These are phyloP conservation scores for Hanleya hanleyi DNA, from an alignment of 2,888 invertebrate species.

Conservation along the genomic window DNA sequence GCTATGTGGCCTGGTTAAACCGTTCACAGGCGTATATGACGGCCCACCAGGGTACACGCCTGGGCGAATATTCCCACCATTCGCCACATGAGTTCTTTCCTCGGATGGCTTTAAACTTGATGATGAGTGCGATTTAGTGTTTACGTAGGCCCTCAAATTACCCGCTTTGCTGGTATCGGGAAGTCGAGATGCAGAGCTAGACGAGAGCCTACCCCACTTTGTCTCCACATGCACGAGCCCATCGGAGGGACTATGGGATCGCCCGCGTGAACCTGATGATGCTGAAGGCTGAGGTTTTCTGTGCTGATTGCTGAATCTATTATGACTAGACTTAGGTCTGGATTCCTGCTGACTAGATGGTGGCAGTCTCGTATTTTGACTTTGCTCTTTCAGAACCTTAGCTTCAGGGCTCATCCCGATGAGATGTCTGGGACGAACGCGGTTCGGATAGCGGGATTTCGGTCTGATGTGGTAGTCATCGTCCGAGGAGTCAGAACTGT, in stretches of 20 bases:
- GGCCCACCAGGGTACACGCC: background rate
- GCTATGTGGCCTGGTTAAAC: background rate
- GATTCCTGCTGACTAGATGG: conserved; percentile 5
- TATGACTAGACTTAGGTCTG: background rate
- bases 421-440: conserved; percentile 50
- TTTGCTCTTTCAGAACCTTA: conserved; percentile 19
- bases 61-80: background rate
- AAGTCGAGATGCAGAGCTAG: background rate
- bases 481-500: conserved; percentile 86
- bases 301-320: background rate
- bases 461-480: conserved; percentile 76
- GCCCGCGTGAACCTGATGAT: background rate
- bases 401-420: conserved; percentile 14
- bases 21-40: too few relatives aligned
- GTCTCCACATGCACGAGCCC: background rate
- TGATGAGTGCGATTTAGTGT: background rate
- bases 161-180: background rate
- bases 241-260: background rate
- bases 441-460: conserved; percentile 71
- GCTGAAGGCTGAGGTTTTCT: background rate
- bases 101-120: background rate
- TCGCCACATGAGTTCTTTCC: background rate
- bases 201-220: conserved; percentile 2
- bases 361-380: conserved; percentile 36
- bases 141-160: background rate